These are phyloP conservation scores for Perca flavescens DNA, from an alignment of 2,113 vertebrate genomes.

Conservation along the genomic window DNA sequence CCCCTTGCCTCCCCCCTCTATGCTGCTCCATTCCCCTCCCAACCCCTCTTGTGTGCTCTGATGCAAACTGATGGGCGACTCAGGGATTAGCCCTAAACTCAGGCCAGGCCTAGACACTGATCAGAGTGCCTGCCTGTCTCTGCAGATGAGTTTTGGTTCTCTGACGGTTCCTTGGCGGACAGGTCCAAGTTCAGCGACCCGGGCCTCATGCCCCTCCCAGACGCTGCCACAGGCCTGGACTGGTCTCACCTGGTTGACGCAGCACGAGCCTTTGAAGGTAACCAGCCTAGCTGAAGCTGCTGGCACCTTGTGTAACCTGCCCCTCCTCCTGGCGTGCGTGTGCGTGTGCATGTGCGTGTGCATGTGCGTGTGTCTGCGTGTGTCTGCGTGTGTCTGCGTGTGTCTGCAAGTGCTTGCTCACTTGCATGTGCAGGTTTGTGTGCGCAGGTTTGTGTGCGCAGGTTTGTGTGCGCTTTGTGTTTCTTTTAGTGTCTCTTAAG, in stretches of 20 bases:
- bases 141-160: conserved; percentile 98
- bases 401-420: conserved; percentile 55
- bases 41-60: conserved; percentile 40
- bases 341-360: conserved; percentile 37
- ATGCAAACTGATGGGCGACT: conserved; percentile 53
- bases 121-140: conserved; percentile 76
- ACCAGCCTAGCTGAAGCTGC: conserved; percentile 76
- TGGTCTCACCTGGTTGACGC: conserved; percentile 98
- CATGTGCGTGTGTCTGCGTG: conserved; percentile 49
- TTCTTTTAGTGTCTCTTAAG: conserved; percentile 47
- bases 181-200: conserved; percentile 95
- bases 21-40: conserved; percentile 27
- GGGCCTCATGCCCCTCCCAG: conserved; percentile 96
- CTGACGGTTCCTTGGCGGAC: conserved; percentile 96
- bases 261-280: conserved; percentile 98
- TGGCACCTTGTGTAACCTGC: conserved; percentile 64
- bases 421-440: conserved; percentile 70
- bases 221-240: conserved; percentile 93
- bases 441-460: conserved; percentile 64
- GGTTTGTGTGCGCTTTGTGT: conserved; percentile 59
- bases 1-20: conserved; percentile 7
- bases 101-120: conserved; percentile 71
- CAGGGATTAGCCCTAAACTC: conserved; percentile 48
- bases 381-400: conserved; percentile 46
- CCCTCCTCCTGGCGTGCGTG: conserved; percentile 23